Evolutionary conservation across 2,113 vertebrate genomes (phyloP), one percentile per base, ranked within the genome.

Genomic region (Zosterops japonicus): DNA sequence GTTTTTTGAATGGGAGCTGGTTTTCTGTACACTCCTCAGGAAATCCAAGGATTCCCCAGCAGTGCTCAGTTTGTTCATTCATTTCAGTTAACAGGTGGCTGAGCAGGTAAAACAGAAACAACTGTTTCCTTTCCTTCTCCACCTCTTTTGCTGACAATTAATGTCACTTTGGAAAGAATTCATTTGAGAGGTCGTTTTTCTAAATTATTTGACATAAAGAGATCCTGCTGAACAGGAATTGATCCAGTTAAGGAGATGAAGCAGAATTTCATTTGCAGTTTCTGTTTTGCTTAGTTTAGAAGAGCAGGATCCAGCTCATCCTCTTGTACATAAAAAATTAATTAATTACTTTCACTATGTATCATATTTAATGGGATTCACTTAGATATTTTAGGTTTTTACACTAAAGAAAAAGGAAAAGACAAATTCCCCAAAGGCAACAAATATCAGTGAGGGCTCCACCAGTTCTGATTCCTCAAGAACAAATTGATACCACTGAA

Each of bases 41-140:
- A 83, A 80, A 86, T 39, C 61, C 39, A 77, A 36, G 31, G 49
- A 59, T 55, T 83, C 16, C 39, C 17, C 67, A 35, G 3, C 68
- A 88, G 29, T 23, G 10, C 50, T 70, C 29, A 14, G 13, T 59
- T 85, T 71, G 35, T 84, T 74, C 8, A 41, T 75, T 83, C 23
- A 20, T 80, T 95, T 42, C 88, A 61, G 56, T 87, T 95, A 97
- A 97, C 80, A 93, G 87, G 85, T 65, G 42, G 61, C 59, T 63
- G 39, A 91, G 31, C 59, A 93, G 84, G 88, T 78, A 39, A 77
- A 93, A 69, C 57, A 77, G 14, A 65, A 49, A 33, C 60, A 61
- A 50, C 36, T 87, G 3, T 15, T 68, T 61, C 47, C 47, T 88
- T 71, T 87, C 60, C 27, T 61, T 84, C 15, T 72, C n/a, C 35